Conservation (phyloP, 2,888 invertebrate genomes). For the Ochropacha duplaris region DNA sequence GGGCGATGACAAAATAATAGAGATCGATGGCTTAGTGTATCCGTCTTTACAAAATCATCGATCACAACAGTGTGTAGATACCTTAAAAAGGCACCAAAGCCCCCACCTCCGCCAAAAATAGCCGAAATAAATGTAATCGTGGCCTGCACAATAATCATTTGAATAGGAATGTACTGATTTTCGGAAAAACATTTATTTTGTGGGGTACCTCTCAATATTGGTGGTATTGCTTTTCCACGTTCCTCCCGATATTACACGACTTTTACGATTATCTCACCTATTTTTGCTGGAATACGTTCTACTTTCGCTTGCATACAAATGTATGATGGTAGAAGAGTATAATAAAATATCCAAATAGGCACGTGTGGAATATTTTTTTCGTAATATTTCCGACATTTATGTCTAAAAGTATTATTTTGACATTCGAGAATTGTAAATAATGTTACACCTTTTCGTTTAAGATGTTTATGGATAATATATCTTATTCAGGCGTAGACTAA, state of each 20-base stretch:
- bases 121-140: slow-evolving; percentile 75
- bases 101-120: slow-evolving; percentile 41
- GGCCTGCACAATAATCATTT: slow-evolving; percentile 78
- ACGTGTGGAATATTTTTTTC: slow-evolving; percentile 2
- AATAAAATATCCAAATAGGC: slow-evolving; percentile 2
- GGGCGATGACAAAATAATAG: background rate
- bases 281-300: slow-evolving; percentile 17
- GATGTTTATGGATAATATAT: background rate
- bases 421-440: background rate
- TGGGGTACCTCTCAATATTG: slow-evolving; percentile 22
- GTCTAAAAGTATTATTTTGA: background rate
- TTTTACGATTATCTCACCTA: slow-evolving; percentile 41
- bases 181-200: slow-evolving; percentile 43
- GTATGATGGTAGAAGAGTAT: background rate
- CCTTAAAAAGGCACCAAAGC: slow-evolving; percentile 29
- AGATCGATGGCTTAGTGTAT: background rate
- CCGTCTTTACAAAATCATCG: background rate
- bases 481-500: background rate
- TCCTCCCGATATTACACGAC: slow-evolving; percentile 28
- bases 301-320: slow-evolving; percentile 12
- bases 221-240: slow-evolving; percentile 24
- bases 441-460: background rate
- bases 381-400: background rate
- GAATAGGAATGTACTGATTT: slow-evolving; percentile 80
- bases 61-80: background rate